These are phyloP conservation scores for Acutogordius australiensis DNA, from an alignment of 2,888 invertebrate species.

Conservation along the genomic window DNA sequence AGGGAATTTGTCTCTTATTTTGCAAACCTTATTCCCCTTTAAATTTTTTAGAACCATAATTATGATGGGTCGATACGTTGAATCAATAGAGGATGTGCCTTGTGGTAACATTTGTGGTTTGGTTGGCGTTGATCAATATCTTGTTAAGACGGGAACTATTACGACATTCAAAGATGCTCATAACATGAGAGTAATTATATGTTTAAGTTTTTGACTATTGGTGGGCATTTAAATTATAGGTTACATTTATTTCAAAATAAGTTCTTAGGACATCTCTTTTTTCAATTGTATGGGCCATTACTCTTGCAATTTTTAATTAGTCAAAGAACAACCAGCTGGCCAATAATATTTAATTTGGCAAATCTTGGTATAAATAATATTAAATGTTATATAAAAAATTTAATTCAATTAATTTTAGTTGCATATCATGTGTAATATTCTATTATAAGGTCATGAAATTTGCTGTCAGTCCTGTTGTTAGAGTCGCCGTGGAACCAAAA, in stretches of 20 bases:
- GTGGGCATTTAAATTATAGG: no score
- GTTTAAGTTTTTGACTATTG: no score
- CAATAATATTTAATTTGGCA: no score
- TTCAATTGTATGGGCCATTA: no score
- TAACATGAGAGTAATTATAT: slow-evolving; percentile 70
- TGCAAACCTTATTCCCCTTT: slow-evolving; percentile 11
- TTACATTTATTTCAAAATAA: no score
- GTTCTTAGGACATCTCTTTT: no score
- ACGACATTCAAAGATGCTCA: slow-evolving; percentile 94
- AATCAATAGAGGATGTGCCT: slow-evolving; percentile 97
- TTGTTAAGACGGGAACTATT: slow-evolving; percentile 96
- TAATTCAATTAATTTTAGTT: not conserved
- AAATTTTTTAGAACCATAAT: slow-evolving; percentile 46
- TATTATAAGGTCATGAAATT: slow-evolving; percentile 71
- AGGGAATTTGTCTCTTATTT: slow-evolving; percentile 8
- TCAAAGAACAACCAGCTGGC: no score
- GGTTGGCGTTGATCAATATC: slow-evolving; percentile 95
- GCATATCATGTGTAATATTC: not conserved
- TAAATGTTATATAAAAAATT: not conserved
- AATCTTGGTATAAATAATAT: not conserved
- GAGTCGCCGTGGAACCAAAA: slow-evolving; percentile 95
- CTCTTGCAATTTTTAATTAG: no score
- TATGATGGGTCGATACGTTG: slow-evolving; percentile 99
- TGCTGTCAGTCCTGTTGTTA: slow-evolving; percentile 93
- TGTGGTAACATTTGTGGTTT: slow-evolving; percentile 97